A percentile compares a stretch with the other conserved stretches of the same genome.
phyloP scores from a whole-genome alignment of 2,113 vertebrate genomes.

The Trachemys scripta region DNA sequence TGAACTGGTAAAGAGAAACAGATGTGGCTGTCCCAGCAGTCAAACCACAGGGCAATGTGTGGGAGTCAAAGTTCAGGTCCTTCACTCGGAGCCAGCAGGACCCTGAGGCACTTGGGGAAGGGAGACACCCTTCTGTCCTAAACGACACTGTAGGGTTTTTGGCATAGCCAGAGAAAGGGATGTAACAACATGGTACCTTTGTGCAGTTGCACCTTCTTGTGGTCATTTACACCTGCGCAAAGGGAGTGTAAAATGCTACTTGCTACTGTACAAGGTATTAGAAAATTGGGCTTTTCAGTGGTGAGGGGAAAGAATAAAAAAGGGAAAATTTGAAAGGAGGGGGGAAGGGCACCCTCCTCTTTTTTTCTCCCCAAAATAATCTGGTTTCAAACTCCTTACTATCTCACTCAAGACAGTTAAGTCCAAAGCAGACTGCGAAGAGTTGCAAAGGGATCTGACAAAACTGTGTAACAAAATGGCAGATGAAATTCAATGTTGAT shows the following conservation, averaged over 20 bases:
- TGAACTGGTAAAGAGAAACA: slow-evolving; percentile 41
- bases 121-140: background rate
- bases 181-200: background rate
- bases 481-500: background rate
- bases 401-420: background rate
- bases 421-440: background rate
- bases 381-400: background rate
- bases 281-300: background rate
- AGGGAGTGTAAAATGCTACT: background rate
- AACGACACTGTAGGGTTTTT: background rate
- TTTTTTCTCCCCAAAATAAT: background rate
- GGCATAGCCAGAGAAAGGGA: background rate
- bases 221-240: background rate
- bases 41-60: slow-evolving; percentile 18
- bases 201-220: background rate
- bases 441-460: background rate
- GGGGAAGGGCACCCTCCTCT: background rate
- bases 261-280: background rate
- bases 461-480: background rate
- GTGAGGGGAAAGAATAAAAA: background rate
- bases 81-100: slow-evolving; percentile 24
- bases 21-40: slow-evolving; percentile 25
- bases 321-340: background rate
- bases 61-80: slow-evolving; percentile 23
- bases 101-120: slow-evolving; percentile 17